phyloP scores from a whole-genome alignment of 1,140 invertebrate species.

The Apis cerana region DNA sequence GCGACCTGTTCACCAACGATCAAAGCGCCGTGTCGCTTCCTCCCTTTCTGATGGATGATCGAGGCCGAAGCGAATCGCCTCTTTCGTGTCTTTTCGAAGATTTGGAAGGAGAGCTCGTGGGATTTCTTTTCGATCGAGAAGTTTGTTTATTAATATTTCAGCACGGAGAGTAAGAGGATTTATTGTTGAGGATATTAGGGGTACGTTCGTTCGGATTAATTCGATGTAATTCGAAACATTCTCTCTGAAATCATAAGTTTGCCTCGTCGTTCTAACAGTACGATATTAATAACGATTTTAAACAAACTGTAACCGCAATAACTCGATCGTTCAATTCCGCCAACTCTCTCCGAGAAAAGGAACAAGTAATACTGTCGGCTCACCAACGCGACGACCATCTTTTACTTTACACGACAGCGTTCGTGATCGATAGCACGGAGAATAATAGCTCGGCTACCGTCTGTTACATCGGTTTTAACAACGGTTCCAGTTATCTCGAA shows the following conservation, averaged over 20 bases:
- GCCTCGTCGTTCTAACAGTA: no score
- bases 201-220: no score
- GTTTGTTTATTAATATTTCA: no score
- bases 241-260: no score
- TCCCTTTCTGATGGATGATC: not conserved
- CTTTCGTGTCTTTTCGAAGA: not conserved
- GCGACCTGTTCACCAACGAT: slow-evolving; percentile 42
- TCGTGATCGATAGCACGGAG: not conserved
- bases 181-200: no score
- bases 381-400: not conserved
- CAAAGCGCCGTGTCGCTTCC: slow-evolving; percentile 6
- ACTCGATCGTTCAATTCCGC: no score
- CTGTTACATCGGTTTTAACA: not conserved
- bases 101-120: not conserved
- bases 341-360: no score
- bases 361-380: not conserved
- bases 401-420: not conserved
- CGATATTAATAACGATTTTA: no score
- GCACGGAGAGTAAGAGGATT: no score
- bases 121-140: not conserved
- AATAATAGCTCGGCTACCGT: not conserved
- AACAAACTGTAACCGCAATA: no score
- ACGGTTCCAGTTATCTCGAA: not conserved
- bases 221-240: no score
- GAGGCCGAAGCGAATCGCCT: no score